Conservation (phyloP, 2,797 vertebrate species). For the Natrix natrix region DNA sequence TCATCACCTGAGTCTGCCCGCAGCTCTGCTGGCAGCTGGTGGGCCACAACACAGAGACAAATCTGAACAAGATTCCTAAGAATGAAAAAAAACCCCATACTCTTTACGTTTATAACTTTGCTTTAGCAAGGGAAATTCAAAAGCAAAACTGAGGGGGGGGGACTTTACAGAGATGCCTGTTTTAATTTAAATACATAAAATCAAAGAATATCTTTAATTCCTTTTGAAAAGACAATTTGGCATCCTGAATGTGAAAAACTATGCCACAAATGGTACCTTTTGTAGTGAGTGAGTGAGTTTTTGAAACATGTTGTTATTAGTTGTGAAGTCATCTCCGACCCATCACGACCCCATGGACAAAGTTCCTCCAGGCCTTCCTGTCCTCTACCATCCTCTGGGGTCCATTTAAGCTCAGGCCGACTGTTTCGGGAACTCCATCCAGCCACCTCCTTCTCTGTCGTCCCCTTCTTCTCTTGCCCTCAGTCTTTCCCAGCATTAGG, state of each 20-base stretch:
- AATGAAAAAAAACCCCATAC: background rate
- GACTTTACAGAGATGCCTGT: background rate
- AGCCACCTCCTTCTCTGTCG: no score
- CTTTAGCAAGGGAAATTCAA: background rate
- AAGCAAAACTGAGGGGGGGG: background rate
- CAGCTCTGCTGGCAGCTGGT: no score
- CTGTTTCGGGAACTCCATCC: no score
- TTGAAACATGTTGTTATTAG: background rate
- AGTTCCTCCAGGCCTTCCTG: no score
- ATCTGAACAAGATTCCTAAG: background rate
- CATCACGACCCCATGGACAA: no score
- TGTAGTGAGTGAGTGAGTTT: background rate
- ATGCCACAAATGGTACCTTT: background rate
- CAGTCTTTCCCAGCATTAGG: no score
- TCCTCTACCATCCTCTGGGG: no score
- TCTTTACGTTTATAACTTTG: background rate
- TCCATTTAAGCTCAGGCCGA: no score
- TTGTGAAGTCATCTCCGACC: no score
- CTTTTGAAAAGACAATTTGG: background rate
- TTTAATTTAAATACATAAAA: background rate
- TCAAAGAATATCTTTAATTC: background rate
- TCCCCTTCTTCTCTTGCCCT: no score
- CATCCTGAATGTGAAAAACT: background rate
- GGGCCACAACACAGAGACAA: background rate
- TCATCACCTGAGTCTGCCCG: no score